Conservation (phyloP, 2,797 vertebrate genomes). For the Ciconia nigra region DNA sequence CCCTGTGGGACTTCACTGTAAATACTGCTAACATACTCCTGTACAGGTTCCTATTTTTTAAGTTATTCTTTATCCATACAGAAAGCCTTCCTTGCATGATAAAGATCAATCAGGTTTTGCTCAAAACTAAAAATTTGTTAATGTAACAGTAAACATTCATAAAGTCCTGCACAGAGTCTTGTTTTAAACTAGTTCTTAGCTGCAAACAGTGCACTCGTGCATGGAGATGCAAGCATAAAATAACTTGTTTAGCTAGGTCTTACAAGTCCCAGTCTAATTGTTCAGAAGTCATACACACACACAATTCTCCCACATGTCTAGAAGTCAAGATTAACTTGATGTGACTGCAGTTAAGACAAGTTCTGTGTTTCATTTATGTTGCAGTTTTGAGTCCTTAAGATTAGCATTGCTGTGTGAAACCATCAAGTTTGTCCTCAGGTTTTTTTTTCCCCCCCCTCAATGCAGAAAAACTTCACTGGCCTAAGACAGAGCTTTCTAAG, state of each 20-base stretch:
- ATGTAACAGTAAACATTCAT: neutral
- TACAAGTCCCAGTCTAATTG: neutral
- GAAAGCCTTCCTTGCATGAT: neutral
- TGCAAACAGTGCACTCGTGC: neutral
- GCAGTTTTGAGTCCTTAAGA: neutral
- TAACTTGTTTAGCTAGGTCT: neutral
- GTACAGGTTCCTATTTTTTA: neutral
- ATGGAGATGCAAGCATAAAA: neutral
- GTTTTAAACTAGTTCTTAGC: neutral
- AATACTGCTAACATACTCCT: neutral
- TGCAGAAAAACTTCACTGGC: slow-evolving; percentile 90
- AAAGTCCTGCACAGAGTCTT: neutral
- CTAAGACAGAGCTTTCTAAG: slow-evolving; percentile 85
- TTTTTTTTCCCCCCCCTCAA: neutral
- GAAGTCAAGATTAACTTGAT: neutral
- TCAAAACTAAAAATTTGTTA: neutral
- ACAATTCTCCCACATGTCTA: neutral
- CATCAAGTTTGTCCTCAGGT: neutral
- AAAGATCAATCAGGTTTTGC: neutral
- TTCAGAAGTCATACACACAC: neutral
- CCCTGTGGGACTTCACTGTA: neutral
- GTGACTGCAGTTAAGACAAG: neutral
- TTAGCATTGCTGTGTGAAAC: neutral
- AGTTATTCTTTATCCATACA: neutral
- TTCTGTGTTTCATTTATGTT: neutral